Percentiles rank a stretch among this genome's conserved stretches.
Evolutionary conservation across 2,888 invertebrate species (phyloP).

Genomic region (Molanna angustata): DNA sequence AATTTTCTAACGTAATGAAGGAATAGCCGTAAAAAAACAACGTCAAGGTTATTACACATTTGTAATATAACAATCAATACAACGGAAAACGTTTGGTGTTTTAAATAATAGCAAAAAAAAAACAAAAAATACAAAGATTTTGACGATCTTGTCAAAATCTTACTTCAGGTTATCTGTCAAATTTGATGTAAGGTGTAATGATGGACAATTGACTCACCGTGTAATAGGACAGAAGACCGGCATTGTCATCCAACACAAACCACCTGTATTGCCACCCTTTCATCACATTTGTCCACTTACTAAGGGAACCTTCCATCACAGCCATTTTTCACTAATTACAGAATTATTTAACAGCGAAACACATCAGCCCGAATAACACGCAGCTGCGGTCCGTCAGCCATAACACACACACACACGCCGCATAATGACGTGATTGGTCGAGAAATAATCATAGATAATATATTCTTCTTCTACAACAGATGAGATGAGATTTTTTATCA

Average conservation of each 20-base stretch:
- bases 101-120: constrained; percentile 12
- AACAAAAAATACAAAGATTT: neutral
- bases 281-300: constrained; percentile 98
- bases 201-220: constrained; percentile 68
- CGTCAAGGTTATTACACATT: too few relatives aligned
- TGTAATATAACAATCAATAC: neutral
- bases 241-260: constrained; percentile 97
- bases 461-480: too few relatives aligned
- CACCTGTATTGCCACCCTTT: constrained; percentile 99
- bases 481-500: too few relatives aligned
- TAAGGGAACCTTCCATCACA: constrained; percentile 89
- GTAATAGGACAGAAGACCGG: constrained; percentile 94
- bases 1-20: too few relatives aligned
- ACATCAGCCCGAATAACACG: constrained; percentile 21
- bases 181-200: constrained; percentile 1
- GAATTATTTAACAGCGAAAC: constrained; percentile 17
- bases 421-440: constrained; percentile 11
- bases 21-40: too few relatives aligned
- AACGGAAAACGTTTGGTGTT: constrained; percentile 12
- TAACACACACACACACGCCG: too few relatives aligned
- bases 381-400: constrained; percentile 26
- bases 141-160: neutral
- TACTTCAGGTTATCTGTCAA: constrained; percentile 26
- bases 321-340: constrained; percentile 41
- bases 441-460: too few relatives aligned